Evolutionary conservation across 1,140 invertebrate genomes (phyloP).

Genomic region (Drosophila tsacasi): DNA sequence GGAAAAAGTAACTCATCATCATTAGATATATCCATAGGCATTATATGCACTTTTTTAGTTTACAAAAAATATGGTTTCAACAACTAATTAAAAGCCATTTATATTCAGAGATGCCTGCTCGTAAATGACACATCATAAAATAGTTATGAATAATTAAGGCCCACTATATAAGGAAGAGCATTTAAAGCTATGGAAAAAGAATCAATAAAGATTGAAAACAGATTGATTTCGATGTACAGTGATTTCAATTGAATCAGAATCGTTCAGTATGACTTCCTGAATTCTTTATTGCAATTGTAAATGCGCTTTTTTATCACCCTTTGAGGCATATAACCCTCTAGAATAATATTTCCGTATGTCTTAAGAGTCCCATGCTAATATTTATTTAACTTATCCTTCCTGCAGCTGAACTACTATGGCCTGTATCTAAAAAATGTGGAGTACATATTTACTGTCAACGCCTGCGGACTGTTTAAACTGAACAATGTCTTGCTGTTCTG

Average conservation of each 20-base stretch:
- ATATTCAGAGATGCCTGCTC: conserved; percentile 2
- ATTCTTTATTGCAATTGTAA: background rate
- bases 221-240: conserved; percentile 6
- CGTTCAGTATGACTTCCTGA: background rate
- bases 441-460: conserved; percentile 37
- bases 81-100: conserved; percentile 1
- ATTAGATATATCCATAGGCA: background rate
- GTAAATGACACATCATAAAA: conserved; percentile 42
- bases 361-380: background rate
- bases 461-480: conserved; percentile 64
- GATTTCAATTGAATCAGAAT: conserved; percentile 8
- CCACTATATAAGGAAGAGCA: background rate
- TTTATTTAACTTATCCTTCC: conserved; percentile 9
- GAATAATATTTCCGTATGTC: background rate
- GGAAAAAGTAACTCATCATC: too few relatives aligned
- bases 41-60: background rate
- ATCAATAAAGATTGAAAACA: conserved; percentile 10
- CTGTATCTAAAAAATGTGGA: conserved; percentile 55
- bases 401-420: conserved; percentile 56
- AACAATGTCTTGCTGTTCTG: conserved; percentile 61
- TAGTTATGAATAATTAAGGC: conserved; percentile 14
- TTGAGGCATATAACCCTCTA: background rate
- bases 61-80: background rate
- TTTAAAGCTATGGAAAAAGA: conserved; percentile 1
- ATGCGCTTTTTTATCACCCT: background rate